A percentile compares a stretch with the other conserved stretches of the same genome.
Conservation (phyloP, 1,140 invertebrate genomes). For the Solen grandis region DNA sequence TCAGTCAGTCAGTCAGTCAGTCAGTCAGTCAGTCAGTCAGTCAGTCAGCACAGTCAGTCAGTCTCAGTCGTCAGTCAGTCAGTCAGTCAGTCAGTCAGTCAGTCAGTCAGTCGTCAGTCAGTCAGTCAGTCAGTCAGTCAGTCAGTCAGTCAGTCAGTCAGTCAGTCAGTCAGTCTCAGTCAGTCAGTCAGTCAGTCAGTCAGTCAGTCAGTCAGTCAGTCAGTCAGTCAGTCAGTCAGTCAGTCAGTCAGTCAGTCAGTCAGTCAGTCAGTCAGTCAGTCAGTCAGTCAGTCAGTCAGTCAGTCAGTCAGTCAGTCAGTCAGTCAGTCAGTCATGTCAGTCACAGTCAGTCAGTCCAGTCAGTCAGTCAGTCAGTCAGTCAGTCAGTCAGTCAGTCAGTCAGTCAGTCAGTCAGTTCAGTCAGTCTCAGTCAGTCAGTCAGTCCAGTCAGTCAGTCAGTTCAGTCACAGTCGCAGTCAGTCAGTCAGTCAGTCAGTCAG, state of each 20-base stretch:
- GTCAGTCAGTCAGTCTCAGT: slow-evolving; percentile 34
- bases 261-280: slow-evolving; percentile 58
- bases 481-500: slow-evolving; percentile 27
- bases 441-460: no score
- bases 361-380: slow-evolving; percentile 53
- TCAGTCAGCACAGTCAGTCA: no score
- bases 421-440: no score
- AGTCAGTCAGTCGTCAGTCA: no score
- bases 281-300: slow-evolving; percentile 51
- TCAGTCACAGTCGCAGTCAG: no score
- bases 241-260: not conserved
- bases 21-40: slow-evolving; percentile 30
- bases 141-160: slow-evolving; percentile 20
- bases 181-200: slow-evolving; percentile 4
- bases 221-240: slow-evolving; percentile 18
- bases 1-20: slow-evolving; percentile 34
- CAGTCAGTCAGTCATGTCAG: slow-evolving; percentile 44
- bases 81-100: slow-evolving; percentile 35
- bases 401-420: slow-evolving; percentile 53
- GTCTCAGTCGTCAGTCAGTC: slow-evolving; percentile 21
- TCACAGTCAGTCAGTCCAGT: no score
- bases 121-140: no score
- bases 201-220: no score
- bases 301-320: slow-evolving; percentile 53
- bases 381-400: slow-evolving; percentile 52